Evolutionary conservation across 2,797 vertebrate species (phyloP), one percentile per base, ranked within the genome.

Genomic region (Sciurus carolinensis): DNA sequence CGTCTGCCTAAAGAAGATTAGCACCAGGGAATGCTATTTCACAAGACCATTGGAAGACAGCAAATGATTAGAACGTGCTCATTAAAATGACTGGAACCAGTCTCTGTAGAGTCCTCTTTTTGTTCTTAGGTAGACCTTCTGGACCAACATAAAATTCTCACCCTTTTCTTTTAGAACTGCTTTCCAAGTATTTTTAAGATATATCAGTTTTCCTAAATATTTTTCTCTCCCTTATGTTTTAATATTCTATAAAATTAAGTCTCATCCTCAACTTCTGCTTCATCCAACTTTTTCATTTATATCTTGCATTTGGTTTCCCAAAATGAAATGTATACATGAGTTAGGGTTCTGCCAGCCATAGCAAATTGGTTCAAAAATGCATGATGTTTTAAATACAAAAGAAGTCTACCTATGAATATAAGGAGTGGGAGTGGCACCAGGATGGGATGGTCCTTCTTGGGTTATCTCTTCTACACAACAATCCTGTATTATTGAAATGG

Each of bases 211-310:
- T 85, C 28, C 8, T 66, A 50, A 75, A 80, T 85, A 22, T 20
- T 84, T 42, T 82, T 75, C 30, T 10, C 18, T 7, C 47, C 57
- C 72, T 66, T 92, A 72, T 52, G 22, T 14, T 2, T 91, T 44
- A 91, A 22, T 7, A 39, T 15, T 59, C 0, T 39, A 47, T 52
- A 71, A 93, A 28, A 77, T 20, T 81, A 84, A 95, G 39, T 17
- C 14, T 69, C 4, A 1, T 64, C 10, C 36, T 71, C 75, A 93
- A 50, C 0, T 66, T n/a, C 10, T 54, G 42, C 20, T 80, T 75
- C 67, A 90, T n/a, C 3, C 39, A 94, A 79, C n/a, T 42, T 94
- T 94, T 90, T 62, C 24, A 67, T 82, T 87, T 18, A 26, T 50
- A 30, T 67, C 30, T 79, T 64, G 10, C 14, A 79, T 87, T 83